Percentiles rank a stretch among this genome's conserved stretches.
These are phyloP conservation scores for Ennomos fuscantarius DNA, from an alignment of 2,888 invertebrate species.

Conservation along the genomic window DNA sequence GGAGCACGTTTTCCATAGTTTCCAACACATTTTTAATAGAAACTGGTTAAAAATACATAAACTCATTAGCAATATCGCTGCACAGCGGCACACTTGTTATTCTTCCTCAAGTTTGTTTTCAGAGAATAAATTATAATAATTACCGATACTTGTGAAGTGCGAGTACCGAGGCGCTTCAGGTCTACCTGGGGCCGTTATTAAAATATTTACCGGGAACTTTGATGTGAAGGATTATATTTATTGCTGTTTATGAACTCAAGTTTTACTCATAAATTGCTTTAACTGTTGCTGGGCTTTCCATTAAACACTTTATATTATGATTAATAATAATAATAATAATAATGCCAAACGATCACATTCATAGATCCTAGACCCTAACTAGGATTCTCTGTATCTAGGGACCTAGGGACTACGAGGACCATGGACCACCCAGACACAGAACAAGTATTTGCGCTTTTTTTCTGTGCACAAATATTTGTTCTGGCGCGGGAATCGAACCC, in stretches of 20 bases:
- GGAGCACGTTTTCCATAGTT: conserved; percentile 22
- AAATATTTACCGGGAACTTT: conserved; percentile 34
- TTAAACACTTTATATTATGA: too few species aligned
- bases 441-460: too few species aligned
- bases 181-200: conserved; percentile 32
- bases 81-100: conserved; percentile 34
- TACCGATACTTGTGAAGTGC: conserved; percentile 37
- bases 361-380: too few species aligned
- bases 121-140: conserved; percentile 52
- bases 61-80: conserved; percentile 41
- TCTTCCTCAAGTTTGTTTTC: conserved; percentile 42
- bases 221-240: conserved; percentile 23
- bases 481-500: too few species aligned
- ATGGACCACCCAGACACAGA: too few species aligned
- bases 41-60: conserved; percentile 39
- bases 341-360: too few species aligned
- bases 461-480: too few species aligned
- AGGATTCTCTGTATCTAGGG: too few species aligned
- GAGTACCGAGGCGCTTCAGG: conserved; percentile 14
- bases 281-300: too few species aligned
- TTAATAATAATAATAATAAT: too few species aligned
- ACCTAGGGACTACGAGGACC: too few species aligned
- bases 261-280: too few species aligned
- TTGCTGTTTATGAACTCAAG: conserved; percentile 16
- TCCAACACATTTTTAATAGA: conserved; percentile 12